phyloP scores from a whole-genome alignment of 2,888 invertebrate species.

The Caenorhabditis sulstoni region DNA sequence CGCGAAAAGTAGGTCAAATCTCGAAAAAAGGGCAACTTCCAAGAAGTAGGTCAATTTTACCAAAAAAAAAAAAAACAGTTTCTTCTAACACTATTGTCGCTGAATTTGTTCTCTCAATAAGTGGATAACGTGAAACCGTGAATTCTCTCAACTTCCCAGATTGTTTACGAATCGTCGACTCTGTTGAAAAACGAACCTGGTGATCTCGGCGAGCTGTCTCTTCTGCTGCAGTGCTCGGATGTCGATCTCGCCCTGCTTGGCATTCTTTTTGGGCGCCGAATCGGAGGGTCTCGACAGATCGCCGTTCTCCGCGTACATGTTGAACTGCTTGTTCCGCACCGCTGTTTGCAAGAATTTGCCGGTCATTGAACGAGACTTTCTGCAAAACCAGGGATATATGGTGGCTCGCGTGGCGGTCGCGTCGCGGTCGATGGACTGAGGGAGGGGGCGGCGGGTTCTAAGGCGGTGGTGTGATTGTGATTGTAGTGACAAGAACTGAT shows the following conservation, averaged over 20 bases:
- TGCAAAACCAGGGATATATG: conserved; percentile 36
- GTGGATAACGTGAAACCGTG: too few relatives aligned
- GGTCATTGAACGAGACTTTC: conserved; percentile 70
- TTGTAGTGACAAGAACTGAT: conserved; percentile 22
- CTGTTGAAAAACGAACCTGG: too few relatives aligned
- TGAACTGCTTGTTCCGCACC: conserved; percentile 64
- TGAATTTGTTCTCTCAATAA: too few relatives aligned
- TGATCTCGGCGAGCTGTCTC: conserved; percentile 96
- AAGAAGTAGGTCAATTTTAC: too few relatives aligned
- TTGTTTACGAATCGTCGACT: too few relatives aligned
- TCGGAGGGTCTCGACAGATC: conserved; percentile 85
- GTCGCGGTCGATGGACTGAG: background rate
- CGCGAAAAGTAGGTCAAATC: too few relatives aligned
- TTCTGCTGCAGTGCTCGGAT: conserved; percentile 90
- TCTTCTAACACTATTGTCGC: too few relatives aligned
- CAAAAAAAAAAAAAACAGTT: too few relatives aligned
- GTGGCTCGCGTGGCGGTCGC: background rate
- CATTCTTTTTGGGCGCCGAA: conserved; percentile 72
- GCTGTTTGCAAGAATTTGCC: conserved; percentile 67
- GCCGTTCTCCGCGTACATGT: conserved; percentile 90
- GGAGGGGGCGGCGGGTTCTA: too few relatives aligned
- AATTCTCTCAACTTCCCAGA: too few relatives aligned
- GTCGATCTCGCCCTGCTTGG: conserved; percentile 79
- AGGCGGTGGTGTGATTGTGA: background rate
- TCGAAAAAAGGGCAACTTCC: too few relatives aligned